Base-by-base conservation (phyloP, 2,797 vertebrate genomes). In the Macrochelys suwanniensis region DNA sequence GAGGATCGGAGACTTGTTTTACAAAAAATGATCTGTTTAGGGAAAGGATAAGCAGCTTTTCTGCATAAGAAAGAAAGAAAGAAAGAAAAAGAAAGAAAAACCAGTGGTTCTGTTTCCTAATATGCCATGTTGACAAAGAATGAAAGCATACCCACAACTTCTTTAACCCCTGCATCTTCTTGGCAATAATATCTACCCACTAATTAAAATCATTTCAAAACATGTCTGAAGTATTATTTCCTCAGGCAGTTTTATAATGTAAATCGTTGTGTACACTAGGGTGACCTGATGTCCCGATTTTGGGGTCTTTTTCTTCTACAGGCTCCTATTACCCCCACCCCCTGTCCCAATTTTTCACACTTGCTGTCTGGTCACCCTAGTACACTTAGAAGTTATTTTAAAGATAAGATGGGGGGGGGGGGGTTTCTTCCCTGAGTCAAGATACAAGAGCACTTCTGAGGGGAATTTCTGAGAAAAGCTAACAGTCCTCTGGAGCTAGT, bases 381-480 rank as follows among this genome's bases (percentile, higher is more conserved):
- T 42, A 80, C 19, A 21, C 74, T 54, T 77, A 87, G 78, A 95
- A 94, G 74, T 87, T 16, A 82, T 65, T 85, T 91, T 7, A 5
- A 87, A 95, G 93, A 93, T 51, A 89, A 85, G 80, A 84, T 0
- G 0, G 13, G n/a, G n/a, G n/a, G n/a, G n/a, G n/a, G n/a, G n/a
- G n/a, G n/a, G n/a, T n/a, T n/a, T n/a, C 11, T 37, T 37, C 87
- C 77, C 89, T 65, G 89, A 89, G 85, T 68, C 57, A 91, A 53
- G 85, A n/a, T 86, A 91, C 54, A 90, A 95, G 28, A 85, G 80
- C 78, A 0, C 45, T 84, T 88, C 61, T 3, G 12, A 94, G 74
- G 89, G 78, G 59, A 93, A 90, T 96, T 96, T 94, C 84, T 82
- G 82, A 45, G 92, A 94, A 93, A 89, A 96, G 61, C 82, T 92